Conservation (phyloP, 2,113 vertebrate species). For the Regulus satrapa region DNA sequence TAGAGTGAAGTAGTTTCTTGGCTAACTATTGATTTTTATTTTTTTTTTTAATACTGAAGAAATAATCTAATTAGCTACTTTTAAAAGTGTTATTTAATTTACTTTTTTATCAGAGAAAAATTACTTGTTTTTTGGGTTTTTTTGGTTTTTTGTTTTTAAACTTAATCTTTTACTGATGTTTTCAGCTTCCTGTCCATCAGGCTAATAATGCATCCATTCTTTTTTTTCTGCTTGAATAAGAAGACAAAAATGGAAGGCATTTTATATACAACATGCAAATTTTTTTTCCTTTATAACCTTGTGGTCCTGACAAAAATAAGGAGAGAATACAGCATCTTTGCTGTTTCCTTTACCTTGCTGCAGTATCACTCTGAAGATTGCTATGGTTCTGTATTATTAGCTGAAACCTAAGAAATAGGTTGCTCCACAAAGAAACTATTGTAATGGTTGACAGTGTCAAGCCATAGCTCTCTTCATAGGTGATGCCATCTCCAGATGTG, state of each 20-base stretch:
- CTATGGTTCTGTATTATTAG: not conserved
- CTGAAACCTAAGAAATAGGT: not conserved
- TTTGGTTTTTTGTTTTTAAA: not conserved
- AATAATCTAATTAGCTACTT: not conserved
- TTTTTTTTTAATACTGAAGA: not conserved
- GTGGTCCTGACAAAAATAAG: not conserved
- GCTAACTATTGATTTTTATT: not conserved
- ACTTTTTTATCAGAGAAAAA: not conserved
- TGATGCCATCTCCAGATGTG: not conserved
- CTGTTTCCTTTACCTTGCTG: not conserved
- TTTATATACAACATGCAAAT: not conserved
- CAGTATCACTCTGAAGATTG: not conserved
- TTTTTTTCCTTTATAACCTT: not conserved
- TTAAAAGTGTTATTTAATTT: not conserved
- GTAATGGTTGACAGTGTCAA: not conserved
- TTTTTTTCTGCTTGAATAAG: not conserved
- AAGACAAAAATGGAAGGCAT: not conserved
- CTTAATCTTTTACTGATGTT: not conserved
- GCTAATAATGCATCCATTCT: not conserved
- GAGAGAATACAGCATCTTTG: fast-evolving
- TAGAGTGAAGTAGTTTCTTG: not conserved
- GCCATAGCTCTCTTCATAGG: not conserved
- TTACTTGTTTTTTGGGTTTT: too few relatives aligned
- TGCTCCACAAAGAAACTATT: not conserved
- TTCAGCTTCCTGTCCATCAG: not conserved